Evolutionary conservation across 2,113 vertebrate genomes (phyloP).

Genomic region (Addax nasomaculatus): DNA sequence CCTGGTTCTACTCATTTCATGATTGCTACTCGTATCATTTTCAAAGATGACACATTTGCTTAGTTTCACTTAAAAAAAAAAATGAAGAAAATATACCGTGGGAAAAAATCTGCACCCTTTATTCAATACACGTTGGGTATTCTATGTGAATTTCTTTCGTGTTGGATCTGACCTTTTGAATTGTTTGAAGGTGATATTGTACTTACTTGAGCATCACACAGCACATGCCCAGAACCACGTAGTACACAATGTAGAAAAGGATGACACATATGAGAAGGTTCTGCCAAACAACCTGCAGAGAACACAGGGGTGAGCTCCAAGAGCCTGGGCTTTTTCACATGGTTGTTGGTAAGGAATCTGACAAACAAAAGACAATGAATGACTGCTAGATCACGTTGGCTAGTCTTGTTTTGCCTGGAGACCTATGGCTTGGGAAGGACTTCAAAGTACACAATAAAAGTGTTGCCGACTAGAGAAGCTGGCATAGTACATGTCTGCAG

Average conservation of each 20-base stretch:
- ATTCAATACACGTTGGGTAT: not conserved
- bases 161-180: not conserved
- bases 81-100: not conserved
- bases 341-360: not conserved
- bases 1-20: not conserved
- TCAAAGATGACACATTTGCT: not conserved
- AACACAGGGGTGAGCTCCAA: conserved; percentile 3
- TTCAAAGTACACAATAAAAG: not conserved
- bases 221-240: conserved; percentile 83
- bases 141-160: not conserved
- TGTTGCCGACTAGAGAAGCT: not conserved
- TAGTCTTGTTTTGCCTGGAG: not conserved
- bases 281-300: conserved; percentile 81
- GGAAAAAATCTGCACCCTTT: not conserved
- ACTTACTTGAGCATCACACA: conserved; percentile 85
- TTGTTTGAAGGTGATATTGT: not conserved
- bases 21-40: not conserved
- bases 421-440: not conserved
- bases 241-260: conserved; percentile 88
- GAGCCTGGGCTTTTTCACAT: not conserved
- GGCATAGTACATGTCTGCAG: not conserved
- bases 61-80: conserved; percentile 4
- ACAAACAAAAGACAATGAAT: not conserved
- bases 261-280: conserved; percentile 84
- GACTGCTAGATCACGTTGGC: not conserved